phyloP scores from a whole-genome alignment of 2,113 vertebrate species.

The Mastomys natalensis region DNA sequence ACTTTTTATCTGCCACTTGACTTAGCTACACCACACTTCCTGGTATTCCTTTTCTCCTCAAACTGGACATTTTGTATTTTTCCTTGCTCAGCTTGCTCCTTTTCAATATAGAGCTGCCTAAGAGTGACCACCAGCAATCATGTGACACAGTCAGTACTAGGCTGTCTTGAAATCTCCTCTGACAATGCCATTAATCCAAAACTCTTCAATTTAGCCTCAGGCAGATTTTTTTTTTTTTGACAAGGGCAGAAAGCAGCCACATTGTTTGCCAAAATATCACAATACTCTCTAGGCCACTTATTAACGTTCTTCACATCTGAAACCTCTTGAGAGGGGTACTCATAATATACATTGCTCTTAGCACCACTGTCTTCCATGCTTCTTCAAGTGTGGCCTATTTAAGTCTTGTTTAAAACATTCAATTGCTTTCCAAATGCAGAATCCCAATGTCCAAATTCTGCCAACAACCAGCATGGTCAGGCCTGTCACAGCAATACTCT shows the following conservation, averaged over 20 bases:
- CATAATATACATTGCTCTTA: neutral
- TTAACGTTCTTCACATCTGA: neutral
- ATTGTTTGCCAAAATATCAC: neutral
- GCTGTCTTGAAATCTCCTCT: no score
- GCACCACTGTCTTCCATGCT: neutral
- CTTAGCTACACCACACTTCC: neutral
- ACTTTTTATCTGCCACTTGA: neutral
- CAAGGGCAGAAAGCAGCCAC: neutral
- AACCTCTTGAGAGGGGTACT: neutral
- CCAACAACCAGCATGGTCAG: neutral
- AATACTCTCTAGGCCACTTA: neutral
- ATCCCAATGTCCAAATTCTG: neutral
- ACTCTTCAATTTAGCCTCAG: neutral
- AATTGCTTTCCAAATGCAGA: neutral
- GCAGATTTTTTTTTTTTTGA: neutral
- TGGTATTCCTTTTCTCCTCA: neutral
- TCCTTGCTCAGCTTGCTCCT: no score
- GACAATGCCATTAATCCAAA: neutral
- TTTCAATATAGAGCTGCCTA: no score
- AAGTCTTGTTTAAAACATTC: neutral
- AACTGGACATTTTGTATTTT: neutral
- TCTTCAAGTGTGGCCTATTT: neutral
- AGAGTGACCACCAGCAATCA: no score
- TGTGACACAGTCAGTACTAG: no score
- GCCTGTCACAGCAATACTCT: neutral